A percentile compares a stretch with the other conserved stretches of the same genome.
Evolutionary conservation across 92 coral and sea anemone genomes (phyloP).

Genomic region (Metridium senile): DNA sequence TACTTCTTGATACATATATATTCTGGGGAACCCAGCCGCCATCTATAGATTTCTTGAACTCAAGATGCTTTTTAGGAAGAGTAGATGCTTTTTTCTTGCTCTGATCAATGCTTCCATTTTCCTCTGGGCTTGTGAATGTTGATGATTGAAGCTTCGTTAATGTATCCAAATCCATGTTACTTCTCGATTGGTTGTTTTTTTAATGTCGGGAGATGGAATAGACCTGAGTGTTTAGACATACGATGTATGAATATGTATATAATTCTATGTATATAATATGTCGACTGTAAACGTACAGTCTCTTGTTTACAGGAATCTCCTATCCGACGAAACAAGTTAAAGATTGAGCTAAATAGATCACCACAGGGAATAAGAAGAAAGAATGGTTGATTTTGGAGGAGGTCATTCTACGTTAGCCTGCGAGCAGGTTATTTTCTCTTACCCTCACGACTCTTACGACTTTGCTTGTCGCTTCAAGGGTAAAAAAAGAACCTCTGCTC

Average conservation of each 20-base stretch:
- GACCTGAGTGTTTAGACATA: not conserved
- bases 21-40: conserved; percentile 21
- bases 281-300: no score
- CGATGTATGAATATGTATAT: not conserved
- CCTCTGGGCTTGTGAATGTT: conserved; percentile 11
- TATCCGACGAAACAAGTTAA: no score
- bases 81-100: not conserved
- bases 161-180: conserved; percentile 4
- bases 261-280: not conserved
- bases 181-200: not conserved
- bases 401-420: no score
- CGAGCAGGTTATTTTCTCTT: no score
- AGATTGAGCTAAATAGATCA: no score
- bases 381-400: no score
- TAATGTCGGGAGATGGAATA: not conserved
- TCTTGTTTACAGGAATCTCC: no score
- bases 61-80: not conserved
- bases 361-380: no score
- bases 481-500: no score
- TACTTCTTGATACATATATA: not conserved
- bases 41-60: not conserved
- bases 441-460: no score
- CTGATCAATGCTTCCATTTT: not conserved
- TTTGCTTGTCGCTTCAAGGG: no score
- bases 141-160: conserved; percentile 6